Conservation (phyloP, 2,797 vertebrate species). For the Liasis olivaceus region DNA sequence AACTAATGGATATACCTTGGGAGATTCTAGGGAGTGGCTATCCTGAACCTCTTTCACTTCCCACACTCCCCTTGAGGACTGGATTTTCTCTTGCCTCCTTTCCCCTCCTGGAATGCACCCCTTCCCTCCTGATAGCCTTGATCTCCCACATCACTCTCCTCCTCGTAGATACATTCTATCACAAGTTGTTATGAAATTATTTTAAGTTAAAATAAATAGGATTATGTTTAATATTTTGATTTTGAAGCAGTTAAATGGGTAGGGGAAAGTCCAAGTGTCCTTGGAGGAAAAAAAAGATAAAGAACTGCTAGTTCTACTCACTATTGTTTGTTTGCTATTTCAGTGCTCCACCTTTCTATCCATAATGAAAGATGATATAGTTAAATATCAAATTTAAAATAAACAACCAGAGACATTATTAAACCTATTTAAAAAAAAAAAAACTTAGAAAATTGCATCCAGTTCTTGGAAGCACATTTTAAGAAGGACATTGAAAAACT, state of each 20-base stretch:
- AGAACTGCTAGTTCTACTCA: neutral
- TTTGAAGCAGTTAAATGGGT: neutral
- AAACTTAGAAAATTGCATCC: neutral
- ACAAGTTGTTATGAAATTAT: neutral
- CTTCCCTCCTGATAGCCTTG: too few relatives aligned
- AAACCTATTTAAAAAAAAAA: neutral
- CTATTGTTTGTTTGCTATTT: neutral
- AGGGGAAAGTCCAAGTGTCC: neutral
- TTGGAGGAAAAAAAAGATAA: neutral
- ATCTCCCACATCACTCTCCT: too few relatives aligned
- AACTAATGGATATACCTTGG: too few relatives aligned
- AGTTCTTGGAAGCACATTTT: neutral
- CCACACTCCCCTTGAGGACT: too few relatives aligned
- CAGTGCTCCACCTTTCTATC: neutral
- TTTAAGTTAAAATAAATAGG: neutral
- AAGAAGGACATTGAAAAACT: neutral
- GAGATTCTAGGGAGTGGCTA: too few relatives aligned
- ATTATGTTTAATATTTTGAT: neutral
- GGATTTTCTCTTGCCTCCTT: too few relatives aligned
- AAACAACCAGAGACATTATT: neutral
- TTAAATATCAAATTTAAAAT: neutral
- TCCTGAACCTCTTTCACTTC: too few relatives aligned
- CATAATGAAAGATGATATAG: neutral
- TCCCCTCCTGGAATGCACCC: too few relatives aligned
- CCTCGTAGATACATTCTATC: too few relatives aligned